Conservation (phyloP, 2,888 invertebrate genomes). For the Scaptomyza tumidula region DNA sequence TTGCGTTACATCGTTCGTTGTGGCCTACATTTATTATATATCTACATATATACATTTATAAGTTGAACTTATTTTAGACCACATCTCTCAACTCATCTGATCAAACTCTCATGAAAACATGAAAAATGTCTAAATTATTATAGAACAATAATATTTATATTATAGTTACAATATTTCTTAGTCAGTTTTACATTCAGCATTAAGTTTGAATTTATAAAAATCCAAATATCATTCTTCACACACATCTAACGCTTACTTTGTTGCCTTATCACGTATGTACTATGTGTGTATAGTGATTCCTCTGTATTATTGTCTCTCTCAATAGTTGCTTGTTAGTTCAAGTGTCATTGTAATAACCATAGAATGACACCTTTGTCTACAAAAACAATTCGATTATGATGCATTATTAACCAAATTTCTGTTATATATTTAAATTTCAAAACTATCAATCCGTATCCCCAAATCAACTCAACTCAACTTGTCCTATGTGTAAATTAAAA, state of each 20-base stretch:
- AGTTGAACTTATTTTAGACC: slow-evolving; percentile 37
- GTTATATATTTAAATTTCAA: slow-evolving; percentile 58
- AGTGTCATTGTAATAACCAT: slow-evolving; percentile 72
- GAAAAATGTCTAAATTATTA: slow-evolving; percentile 17
- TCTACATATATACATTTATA: slow-evolving; percentile 19
- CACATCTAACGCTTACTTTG: slow-evolving; percentile 42
- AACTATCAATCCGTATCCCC: slow-evolving; percentile 41
- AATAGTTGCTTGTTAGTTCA: slow-evolving; percentile 30
- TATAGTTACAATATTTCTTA: slow-evolving; percentile 39
- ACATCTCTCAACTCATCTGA: slow-evolving; percentile 24
- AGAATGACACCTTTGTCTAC: slow-evolving; percentile 36
- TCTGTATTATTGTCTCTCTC: slow-evolving; percentile 30
- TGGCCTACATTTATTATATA: slow-evolving; percentile 18
- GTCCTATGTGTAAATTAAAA: slow-evolving; percentile 68
- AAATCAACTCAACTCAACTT: slow-evolving; percentile 41
- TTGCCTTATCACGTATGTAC: slow-evolving; percentile 14
- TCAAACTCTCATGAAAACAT: slow-evolving; percentile 20
- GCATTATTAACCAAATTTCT: slow-evolving; percentile 71
- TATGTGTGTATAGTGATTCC: slow-evolving; percentile 20
- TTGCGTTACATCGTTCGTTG: slow-evolving; percentile 31
- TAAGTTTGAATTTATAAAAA: slow-evolving; percentile 41
- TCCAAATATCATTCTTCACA: slow-evolving; percentile 64
- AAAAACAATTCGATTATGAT: slow-evolving; percentile 31
- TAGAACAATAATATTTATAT: slow-evolving; percentile 15
- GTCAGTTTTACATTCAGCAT: slow-evolving; percentile 39